Base-by-base conservation (phyloP, 2,888 invertebrate genomes). In the Encarsia formosa region DNA sequence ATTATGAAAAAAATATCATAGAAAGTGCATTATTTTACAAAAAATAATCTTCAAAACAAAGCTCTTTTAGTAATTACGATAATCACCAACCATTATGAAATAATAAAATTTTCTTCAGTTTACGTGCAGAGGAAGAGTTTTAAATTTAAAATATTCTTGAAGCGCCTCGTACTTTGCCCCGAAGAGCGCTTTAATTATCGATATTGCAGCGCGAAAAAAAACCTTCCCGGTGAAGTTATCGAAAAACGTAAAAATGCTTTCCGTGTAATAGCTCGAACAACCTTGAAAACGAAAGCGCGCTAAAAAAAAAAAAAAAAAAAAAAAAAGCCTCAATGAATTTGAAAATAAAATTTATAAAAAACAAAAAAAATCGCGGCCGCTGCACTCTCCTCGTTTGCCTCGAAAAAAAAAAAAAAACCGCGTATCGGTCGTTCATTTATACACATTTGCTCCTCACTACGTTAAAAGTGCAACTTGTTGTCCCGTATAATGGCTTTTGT, bases 251-350 rank as follows among this genome's bases (percentile, higher is more conserved):
- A 51, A 45, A 51, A 39, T n/a, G n/a, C n/a, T n/a, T n/a, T 8
- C 26, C 26, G 26, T 26, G 26, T 11, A 26, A 26, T 26, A 26
- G 11, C 26, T 59, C 54, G 64, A 64, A 60, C 59, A 9, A 35
- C 35, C 31, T 29, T 38, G 23, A 32, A 29, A 40, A 24, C 18
- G 22, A 6, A 11, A 11, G 13, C 31, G 15, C 31, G 23, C n/a
- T 19, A 16, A 26, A 41, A 49, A 45, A n/a, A n/a, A n/a, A n/a
- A n/a, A n/a, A n/a, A n/a, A n/a, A n/a, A n/a, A n/a, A n/a, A n/a
- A n/a, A n/a, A n/a, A n/a, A n/a, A n/a, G n/a, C n/a, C n/a, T 38
- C 23, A 20, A 40, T 34, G 16, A 4, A 40, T 26, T 20, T 23
- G 18, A 41, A 31, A 46, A 51, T 46, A 51, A 46, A 51, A 39